Percentiles rank a stretch among this genome's conserved stretches.
These are phyloP conservation scores for Panulirus ornatus DNA, from an alignment of 1,140 invertebrate genomes.

Conservation along the genomic window DNA sequence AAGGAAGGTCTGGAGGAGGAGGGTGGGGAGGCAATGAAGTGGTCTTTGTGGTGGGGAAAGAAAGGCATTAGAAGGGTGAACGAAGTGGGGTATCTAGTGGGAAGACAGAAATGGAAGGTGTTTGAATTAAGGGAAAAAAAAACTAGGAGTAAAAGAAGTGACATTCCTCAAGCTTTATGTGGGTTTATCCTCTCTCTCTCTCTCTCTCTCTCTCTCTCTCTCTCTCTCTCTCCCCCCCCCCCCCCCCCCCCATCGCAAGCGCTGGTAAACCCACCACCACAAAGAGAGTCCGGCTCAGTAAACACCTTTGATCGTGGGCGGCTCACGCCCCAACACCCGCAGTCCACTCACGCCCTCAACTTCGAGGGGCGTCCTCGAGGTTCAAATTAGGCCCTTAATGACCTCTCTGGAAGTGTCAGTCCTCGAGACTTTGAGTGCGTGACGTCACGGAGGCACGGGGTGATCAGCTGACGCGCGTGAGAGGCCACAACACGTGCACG, in stretches of 20 bases:
- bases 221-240: too few relatives aligned
- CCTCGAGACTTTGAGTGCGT: neutral
- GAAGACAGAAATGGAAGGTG: too few relatives aligned
- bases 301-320: neutral
- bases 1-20: too few relatives aligned
- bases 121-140: too few relatives aligned
- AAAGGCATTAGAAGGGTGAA: too few relatives aligned
- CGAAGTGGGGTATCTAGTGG: too few relatives aligned
- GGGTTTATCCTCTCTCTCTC: too few relatives aligned
- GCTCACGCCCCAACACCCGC: neutral
- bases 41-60: too few relatives aligned
- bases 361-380: neutral
- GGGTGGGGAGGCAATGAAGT: too few relatives aligned
- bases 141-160: too few relatives aligned
- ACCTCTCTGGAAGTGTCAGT: neutral
- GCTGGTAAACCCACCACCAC: neutral
- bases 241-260: neutral
- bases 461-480: neutral
- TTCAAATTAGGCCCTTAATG: slow-evolving; percentile 1
- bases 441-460: neutral
- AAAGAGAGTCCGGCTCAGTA: neutral
- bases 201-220: too few relatives aligned
- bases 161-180: too few relatives aligned
- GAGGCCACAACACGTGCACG: neutral
- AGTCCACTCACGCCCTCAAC: neutral